Base-by-base conservation (phyloP, 2,113 vertebrate species). In the Otus sunia region DNA sequence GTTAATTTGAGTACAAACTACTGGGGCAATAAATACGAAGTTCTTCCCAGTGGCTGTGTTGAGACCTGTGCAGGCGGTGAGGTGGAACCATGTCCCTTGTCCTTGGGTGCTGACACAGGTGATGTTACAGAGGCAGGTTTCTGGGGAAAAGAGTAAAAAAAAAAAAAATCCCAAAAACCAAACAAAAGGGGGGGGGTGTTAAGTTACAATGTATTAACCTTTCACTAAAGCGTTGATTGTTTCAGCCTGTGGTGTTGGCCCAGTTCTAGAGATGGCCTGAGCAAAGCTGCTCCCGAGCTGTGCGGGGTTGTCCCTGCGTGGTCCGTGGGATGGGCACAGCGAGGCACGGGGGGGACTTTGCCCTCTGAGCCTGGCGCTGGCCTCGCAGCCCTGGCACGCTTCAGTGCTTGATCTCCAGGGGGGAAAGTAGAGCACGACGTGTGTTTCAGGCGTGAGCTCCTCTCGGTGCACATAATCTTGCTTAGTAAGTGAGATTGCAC, bases 221-320 rank as follows among this genome's bases (percentile, higher is more conserved):
- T 73, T 66, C 13, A 4, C 11, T 55, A 1, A 45, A 62, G 22
- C 3, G 0, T 29, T 47, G 50, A 43, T 52, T 34, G 15, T 26
- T 81, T 77, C 64, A 34, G 21, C 18, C 53, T 15, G n/a, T 17
- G 41, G 15, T 13, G 6, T n/a, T 73, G 67, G 18, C 41, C 23
- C 22, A 15, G 0, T 7, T 84, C 8, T 45, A 1, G 71, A 34
- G 49, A 0, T 4, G 68, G 12, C 30, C 29, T 10, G 63, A 59
- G 37, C n/a, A 36, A 15, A 71, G 69, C 64, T 7, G 17, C 25
- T 52, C 22, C 34, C 0, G 1, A 15, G 56, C 26, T 3, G 9
- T 17, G 47, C 5, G 18, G 50, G 67, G n/a, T 10, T 26, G 2
- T 37, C 47, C 60, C 45, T 5, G 11, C 0, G 0, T 4, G 34